These are phyloP conservation scores for Meda fulgida DNA, from an alignment of 2,797 vertebrate species.

Conservation along the genomic window DNA sequence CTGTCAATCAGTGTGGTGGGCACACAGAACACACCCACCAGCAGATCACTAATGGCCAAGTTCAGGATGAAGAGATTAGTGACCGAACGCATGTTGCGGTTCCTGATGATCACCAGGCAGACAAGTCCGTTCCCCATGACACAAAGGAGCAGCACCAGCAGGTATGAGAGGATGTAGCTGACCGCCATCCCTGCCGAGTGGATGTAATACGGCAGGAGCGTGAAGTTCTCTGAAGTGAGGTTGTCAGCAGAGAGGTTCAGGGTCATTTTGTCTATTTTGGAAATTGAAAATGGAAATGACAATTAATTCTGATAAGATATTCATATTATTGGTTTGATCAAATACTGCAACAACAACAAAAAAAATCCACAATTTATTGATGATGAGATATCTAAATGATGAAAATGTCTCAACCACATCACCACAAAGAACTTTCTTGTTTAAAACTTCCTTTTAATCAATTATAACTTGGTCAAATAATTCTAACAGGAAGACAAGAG, in stretches of 20 bases:
- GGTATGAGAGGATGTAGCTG: conserved; percentile 63
- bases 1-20: conserved; percentile 71
- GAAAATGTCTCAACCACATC: background rate
- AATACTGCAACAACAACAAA: background rate
- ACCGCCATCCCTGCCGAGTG: conserved; percentile 60
- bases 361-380: background rate
- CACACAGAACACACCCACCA: conserved; percentile 71
- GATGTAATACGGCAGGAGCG: conserved; percentile 67
- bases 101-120: conserved; percentile 66
- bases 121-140: conserved; percentile 68
- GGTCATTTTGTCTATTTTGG: background rate
- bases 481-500: background rate
- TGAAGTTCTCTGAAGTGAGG: conserved; percentile 55
- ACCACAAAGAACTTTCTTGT: background rate
- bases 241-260: conserved; percentile 40
- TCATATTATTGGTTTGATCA: background rate
- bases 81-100: conserved; percentile 69
- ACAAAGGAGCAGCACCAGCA: conserved; percentile 65
- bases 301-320: background rate
- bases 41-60: conserved; percentile 70
- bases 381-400: background rate
- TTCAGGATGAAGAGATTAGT: conserved; percentile 73
- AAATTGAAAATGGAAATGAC: background rate
- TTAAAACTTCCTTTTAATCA: background rate
- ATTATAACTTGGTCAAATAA: background rate